Evolutionary conservation across 2,797 vertebrate species (phyloP), one percentile per base, ranked within the genome.

Genomic region (Sebastiscus tertius): DNA sequence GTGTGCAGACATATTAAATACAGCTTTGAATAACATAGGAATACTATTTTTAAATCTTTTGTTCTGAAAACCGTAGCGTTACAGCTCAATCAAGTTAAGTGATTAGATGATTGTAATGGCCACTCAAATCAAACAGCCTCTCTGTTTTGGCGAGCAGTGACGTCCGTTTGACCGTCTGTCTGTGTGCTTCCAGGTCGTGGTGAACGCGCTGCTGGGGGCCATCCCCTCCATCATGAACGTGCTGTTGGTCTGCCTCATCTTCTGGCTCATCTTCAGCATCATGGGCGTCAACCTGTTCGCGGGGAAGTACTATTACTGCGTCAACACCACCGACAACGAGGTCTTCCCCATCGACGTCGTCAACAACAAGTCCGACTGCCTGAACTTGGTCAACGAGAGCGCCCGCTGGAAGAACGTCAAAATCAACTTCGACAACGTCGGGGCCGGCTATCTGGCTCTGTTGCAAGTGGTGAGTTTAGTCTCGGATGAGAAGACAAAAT

Each of bases 151-250:
- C 36, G 2, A 58, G 42, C 27, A 33, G 54, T 90, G 79, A 91
- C 42, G 16, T 49, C 42, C 42, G 42, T 49, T 49, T 49, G 42
- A 49, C 42, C 42, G 42, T 70, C 49, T 46, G 18, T 72, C 26
- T 4, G 3, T 82, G 55, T 81, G 75, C 60, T 82, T 26, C 16
- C 77, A 99, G 98, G 99, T 99, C 67, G 99, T 99, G 82, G 98
- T 99, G 84, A 99, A 99, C 56, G 99, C 99, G 24, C 96, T 99
- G 26, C 95, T 99, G 64, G 99, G 99, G 36, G 98, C 98, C 84
- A 99, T 99, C 90, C 98, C 98, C 69, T 99, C 98, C 86, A 99
- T 99, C 93, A 99, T 99, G 98, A 99, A 99, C 34, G 98, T 99
- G 90, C 95, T 99, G 83, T 92, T 99, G 93, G 98, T 99, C 76